Percentiles rank a stretch among this genome's conserved stretches.
Evolutionary conservation across 2,888 invertebrate species (phyloP).

Genomic region (Lissonota sp.): DNA sequence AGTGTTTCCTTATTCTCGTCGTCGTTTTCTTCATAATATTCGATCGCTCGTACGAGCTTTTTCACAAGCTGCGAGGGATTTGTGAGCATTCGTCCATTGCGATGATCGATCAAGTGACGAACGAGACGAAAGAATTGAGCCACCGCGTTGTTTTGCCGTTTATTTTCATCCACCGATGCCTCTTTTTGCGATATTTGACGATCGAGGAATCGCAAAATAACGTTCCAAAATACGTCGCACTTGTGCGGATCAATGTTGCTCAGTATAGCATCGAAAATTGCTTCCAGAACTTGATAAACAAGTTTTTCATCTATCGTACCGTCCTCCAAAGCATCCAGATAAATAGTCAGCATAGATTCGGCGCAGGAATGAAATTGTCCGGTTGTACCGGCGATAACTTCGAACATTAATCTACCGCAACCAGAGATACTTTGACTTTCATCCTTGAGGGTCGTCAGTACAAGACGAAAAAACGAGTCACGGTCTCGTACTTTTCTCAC

Average conservation of each 20-base stretch:
- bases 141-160: slow-evolving; percentile 75
- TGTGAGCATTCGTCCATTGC: slow-evolving; percentile 87
- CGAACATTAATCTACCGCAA: slow-evolving; percentile 94
- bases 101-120: slow-evolving; percentile 87
- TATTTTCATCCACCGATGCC: slow-evolving; percentile 77
- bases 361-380: slow-evolving; percentile 95
- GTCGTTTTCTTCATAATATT: slow-evolving; percentile 70
- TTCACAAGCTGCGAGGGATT: slow-evolving; percentile 87
- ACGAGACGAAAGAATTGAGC: slow-evolving; percentile 83
- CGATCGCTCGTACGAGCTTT: slow-evolving; percentile 81
- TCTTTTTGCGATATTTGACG: slow-evolving; percentile 15
- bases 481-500: slow-evolving; percentile 94
- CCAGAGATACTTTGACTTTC: slow-evolving; percentile 90
- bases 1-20: slow-evolving; percentile 68
- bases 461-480: slow-evolving; percentile 88
- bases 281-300: slow-evolving; percentile 88
- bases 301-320: slow-evolving; percentile 83
- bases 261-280: slow-evolving; percentile 88
- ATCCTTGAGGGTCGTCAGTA: slow-evolving; percentile 88
- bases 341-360: slow-evolving; percentile 88
- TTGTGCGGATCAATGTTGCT: slow-evolving; percentile 87
- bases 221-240: slow-evolving; percentile 88
- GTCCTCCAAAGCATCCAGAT: slow-evolving; percentile 87
- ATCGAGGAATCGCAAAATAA: slow-evolving; percentile 80
- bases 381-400: slow-evolving; percentile 93